Conservation (phyloP, 2,888 invertebrate species). For the Aplocera efformata region DNA sequence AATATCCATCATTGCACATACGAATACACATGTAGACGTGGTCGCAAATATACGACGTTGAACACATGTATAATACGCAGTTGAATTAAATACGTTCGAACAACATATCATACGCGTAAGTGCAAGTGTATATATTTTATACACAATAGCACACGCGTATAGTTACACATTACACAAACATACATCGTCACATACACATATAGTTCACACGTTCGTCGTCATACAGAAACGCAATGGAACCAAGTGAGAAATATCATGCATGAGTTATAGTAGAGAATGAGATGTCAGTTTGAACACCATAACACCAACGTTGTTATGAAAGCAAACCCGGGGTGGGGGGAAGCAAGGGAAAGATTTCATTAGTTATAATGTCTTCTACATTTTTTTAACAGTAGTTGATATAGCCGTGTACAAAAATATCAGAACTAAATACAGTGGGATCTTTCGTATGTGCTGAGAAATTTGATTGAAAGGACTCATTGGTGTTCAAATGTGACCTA, state of each 20-base stretch:
- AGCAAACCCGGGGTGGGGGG: conserved; percentile 58
- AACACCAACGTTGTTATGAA: conserved; percentile 67
- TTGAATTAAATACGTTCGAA: too few species aligned
- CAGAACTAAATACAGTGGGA: too few species aligned
- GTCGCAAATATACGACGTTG: too few species aligned
- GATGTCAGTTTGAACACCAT: conserved; percentile 52
- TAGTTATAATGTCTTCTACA: conserved; percentile 30
- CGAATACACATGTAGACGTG: too few species aligned
- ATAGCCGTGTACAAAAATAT: too few species aligned
- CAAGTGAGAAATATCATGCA: conserved; percentile 56
- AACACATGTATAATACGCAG: too few species aligned
- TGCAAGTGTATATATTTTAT: too few species aligned
- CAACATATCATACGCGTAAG: conserved; percentile 6
- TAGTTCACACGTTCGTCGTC: conserved; percentile 20
- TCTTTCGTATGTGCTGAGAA: too few species aligned
- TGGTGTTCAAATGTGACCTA: too few species aligned
- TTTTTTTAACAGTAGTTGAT: not conserved
- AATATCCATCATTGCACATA: too few species aligned
- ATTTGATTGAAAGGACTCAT: too few species aligned
- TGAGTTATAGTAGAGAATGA: conserved; percentile 49
- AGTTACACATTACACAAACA: not conserved
- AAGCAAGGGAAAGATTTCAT: conserved; percentile 47
- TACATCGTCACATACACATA: conserved; percentile 13
- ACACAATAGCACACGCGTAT: conserved; percentile 16
- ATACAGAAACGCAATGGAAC: conserved; percentile 38